phyloP scores from a whole-genome alignment of 2,797 vertebrate species.

The Distichodus sexfasciatus region DNA sequence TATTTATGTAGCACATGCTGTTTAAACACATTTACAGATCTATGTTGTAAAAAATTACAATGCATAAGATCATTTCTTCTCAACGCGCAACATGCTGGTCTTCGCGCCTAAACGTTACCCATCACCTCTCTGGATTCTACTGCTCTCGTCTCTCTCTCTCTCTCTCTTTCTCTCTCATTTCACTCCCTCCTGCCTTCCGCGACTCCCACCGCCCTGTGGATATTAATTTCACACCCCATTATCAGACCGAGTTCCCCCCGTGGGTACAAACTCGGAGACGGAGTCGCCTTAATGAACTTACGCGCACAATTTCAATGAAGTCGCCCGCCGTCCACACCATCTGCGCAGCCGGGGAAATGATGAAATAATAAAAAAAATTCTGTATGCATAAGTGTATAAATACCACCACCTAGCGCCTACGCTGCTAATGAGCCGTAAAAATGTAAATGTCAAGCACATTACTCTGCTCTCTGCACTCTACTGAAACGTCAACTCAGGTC shows the following conservation, averaged over 20 bases:
- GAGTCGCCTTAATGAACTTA: slow-evolving; percentile 65
- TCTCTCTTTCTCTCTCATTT: slow-evolving; percentile 10
- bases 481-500: slow-evolving; percentile 48
- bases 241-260: slow-evolving; percentile 81
- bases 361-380: slow-evolving; percentile 51
- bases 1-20: slow-evolving; percentile 20
- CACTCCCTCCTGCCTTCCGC: slow-evolving; percentile 46
- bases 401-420: slow-evolving; percentile 57
- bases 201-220: slow-evolving; percentile 66
- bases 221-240: slow-evolving; percentile 89
- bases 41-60: slow-evolving; percentile 17
- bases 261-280: slow-evolving; percentile 75
- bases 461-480: slow-evolving; percentile 49
- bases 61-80: neutral
- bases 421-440: slow-evolving; percentile 62
- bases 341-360: slow-evolving; percentile 41
- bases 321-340: slow-evolving; percentile 45
- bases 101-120: slow-evolving; percentile 20
- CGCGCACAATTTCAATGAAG: slow-evolving; percentile 56
- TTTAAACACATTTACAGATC: neutral
- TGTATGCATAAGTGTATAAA: slow-evolving; percentile 57
- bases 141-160: slow-evolving; percentile 11
- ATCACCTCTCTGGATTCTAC: slow-evolving; percentile 11
- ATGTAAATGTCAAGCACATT: slow-evolving; percentile 70
- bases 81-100: neutral